Conservation (phyloP, 2,888 invertebrate species). For the Drosophila meridionalis region DNA sequence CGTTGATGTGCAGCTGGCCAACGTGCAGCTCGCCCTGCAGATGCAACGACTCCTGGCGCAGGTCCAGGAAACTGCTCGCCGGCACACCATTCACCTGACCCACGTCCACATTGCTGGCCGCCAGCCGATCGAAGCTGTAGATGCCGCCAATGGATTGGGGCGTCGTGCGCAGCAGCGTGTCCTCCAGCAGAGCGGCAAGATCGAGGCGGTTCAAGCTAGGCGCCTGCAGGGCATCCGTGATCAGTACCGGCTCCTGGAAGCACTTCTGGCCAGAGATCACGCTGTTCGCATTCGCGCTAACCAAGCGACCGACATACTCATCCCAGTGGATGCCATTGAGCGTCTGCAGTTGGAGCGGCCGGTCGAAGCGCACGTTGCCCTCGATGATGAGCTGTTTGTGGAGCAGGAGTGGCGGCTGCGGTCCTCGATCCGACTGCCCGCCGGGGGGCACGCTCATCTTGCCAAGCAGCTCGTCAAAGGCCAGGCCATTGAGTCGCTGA, state of each 20-base stretch:
- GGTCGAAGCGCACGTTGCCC: slow-evolving; percentile 75
- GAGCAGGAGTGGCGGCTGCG: slow-evolving; percentile 60
- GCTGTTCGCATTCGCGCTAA: slow-evolving; percentile 60
- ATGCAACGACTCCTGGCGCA: slow-evolving; percentile 40
- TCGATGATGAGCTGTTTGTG: slow-evolving; percentile 80
- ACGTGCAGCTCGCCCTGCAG: slow-evolving; percentile 69
- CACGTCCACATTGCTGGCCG: slow-evolving; percentile 71
- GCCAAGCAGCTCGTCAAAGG: slow-evolving; percentile 70
- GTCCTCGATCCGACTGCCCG: not conserved
- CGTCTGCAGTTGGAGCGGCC: slow-evolving; percentile 58
- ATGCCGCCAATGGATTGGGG: slow-evolving; percentile 74
- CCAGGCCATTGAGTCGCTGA: slow-evolving; percentile 75
- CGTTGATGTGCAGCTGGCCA: slow-evolving; percentile 58
- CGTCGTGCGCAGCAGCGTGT: slow-evolving; percentile 67
- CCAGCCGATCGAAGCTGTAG: slow-evolving; percentile 66
- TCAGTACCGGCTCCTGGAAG: slow-evolving; percentile 60
- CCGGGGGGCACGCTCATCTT: slow-evolving; percentile 41
- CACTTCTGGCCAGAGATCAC: slow-evolving; percentile 64
- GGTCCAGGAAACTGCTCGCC: slow-evolving; percentile 67
- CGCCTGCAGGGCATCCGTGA: slow-evolving; percentile 61
- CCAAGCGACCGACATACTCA: slow-evolving; percentile 60
- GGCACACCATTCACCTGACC: slow-evolving; percentile 63
- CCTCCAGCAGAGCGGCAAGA: slow-evolving; percentile 67
- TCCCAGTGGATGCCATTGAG: slow-evolving; percentile 77
- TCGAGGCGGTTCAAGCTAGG: slow-evolving; percentile 61